Percentiles rank a stretch among this genome's conserved stretches.
Evolutionary conservation across 2,797 vertebrate genomes (phyloP).

Genomic region (Allochrocebus solatus): DNA sequence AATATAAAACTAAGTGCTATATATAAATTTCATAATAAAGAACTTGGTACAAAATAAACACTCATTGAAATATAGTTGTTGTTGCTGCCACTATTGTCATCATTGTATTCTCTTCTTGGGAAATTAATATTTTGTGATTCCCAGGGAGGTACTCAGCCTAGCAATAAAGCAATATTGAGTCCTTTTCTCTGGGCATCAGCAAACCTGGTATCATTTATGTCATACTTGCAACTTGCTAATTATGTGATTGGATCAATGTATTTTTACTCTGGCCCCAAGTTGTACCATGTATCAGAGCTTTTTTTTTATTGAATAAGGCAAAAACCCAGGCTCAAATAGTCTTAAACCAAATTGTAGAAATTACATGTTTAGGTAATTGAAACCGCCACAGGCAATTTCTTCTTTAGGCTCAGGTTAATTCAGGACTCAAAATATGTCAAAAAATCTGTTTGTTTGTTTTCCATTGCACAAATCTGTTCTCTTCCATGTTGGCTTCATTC

Average conservation of each 20-base stretch:
- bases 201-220: not conserved
- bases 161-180: not conserved
- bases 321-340: not conserved
- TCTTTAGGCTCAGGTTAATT: not conserved
- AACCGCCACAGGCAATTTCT: not conserved
- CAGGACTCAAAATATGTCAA: not conserved
- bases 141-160: not conserved
- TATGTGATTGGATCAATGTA: not conserved
- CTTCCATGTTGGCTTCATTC: slow-evolving; percentile 7
- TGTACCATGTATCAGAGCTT: not conserved
- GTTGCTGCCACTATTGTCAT: not conserved
- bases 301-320: not conserved
- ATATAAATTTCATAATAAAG: not conserved
- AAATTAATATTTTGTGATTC: not conserved
- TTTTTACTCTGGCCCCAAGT: not conserved
- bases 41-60: not conserved
- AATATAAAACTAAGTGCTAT: slow-evolving; percentile 1
- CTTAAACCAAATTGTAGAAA: not conserved
- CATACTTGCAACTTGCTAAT: not conserved
- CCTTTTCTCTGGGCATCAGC: not conserved
- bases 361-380: not conserved
- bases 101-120: not conserved
- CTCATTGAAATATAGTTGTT: not conserved
- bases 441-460: not conserved
- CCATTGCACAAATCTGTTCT: slow-evolving; percentile 32